Conservation (phyloP, 2,888 invertebrate species). For the Altica lythri region DNA sequence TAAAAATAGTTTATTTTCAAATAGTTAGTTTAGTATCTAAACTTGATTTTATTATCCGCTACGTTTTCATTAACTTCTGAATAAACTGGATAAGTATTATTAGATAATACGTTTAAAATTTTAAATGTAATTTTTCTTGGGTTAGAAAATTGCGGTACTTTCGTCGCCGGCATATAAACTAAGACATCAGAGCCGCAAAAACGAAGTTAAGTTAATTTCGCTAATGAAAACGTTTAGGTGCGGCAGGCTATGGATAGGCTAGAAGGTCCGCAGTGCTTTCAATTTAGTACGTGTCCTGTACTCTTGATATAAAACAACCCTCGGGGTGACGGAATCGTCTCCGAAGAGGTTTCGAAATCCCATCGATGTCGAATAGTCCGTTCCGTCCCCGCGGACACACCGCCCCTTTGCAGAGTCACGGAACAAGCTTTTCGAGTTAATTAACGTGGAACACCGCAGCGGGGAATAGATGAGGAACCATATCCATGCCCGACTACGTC, state of each 20-base stretch:
- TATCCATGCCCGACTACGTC: conserved; percentile 19
- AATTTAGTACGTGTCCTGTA: conserved; percentile 31
- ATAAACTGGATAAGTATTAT: no score
- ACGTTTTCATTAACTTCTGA: no score
- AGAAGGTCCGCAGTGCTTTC: conserved; percentile 27
- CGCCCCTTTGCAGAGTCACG: conserved; percentile 10
- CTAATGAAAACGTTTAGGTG: conserved; percentile 28
- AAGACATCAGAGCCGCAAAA: conserved; percentile 2
- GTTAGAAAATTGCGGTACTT: background rate
- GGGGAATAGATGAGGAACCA: no score
- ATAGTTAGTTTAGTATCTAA: no score
- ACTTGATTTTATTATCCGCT: no score
- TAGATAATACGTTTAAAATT: no score
- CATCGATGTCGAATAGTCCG: conserved; percentile 31
- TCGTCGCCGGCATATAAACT: conserved; percentile 6
- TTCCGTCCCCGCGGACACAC: conserved; percentile 25
- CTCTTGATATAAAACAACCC: conserved; percentile 31
- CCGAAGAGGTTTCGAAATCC: conserved; percentile 34
- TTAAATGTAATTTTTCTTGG: background rate
- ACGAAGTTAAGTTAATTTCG: conserved; percentile 16
- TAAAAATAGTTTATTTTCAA: no score
- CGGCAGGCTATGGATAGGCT: conserved; percentile 15
- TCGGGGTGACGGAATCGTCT: conserved; percentile 32
- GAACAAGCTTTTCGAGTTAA: conserved; percentile 32
- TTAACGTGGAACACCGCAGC: conserved; percentile 26